Conservation (phyloP, 2,797 vertebrate genomes). For the Thalassophryne amazonica region DNA sequence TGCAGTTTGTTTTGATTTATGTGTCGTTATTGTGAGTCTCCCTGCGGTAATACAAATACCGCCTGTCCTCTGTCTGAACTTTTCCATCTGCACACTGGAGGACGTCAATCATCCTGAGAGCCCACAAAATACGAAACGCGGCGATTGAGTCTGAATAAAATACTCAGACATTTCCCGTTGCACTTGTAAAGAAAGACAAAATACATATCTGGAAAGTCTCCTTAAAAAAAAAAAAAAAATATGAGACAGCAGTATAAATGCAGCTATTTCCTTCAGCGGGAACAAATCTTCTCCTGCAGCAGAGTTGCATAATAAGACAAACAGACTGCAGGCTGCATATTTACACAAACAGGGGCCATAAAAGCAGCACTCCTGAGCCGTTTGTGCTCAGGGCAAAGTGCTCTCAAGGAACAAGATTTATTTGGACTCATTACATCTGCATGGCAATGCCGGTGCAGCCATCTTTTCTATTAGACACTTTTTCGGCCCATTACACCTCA, state of each 20-base stretch:
- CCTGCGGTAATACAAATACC: constrained; percentile 33
- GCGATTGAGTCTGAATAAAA: constrained; percentile 16
- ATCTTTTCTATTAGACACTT: constrained; percentile 71
- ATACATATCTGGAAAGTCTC: constrained; percentile 25
- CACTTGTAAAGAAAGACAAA: constrained; percentile 4
- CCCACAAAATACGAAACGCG: constrained; percentile 22
- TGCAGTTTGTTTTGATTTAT: constrained; percentile 22
- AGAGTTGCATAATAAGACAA: constrained; percentile 55
- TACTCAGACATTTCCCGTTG: constrained; percentile 1
- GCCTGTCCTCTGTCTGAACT: constrained; percentile 54
- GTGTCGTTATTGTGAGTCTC: constrained; percentile 14
- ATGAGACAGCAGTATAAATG: constrained; percentile 48
- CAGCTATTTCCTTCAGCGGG: constrained; percentile 37
- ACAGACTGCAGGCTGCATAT: constrained; percentile 65
- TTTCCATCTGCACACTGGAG: constrained; percentile 28
- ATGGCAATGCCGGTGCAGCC: constrained; percentile 45
- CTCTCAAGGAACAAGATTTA: constrained; percentile 63
- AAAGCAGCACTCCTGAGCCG: constrained; percentile 57
- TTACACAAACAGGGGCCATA: constrained; percentile 68
- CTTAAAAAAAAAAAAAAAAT: too few relatives aligned
- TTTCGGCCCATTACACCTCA: constrained; percentile 73
- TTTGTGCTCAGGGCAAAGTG: constrained; percentile 56
- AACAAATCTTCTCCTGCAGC: constrained; percentile 33
- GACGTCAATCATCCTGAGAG: constrained; percentile 45
- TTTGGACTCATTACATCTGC: constrained; percentile 66